Percentiles rank a stretch among this genome's conserved stretches.
phyloP scores from a whole-genome alignment of 2,888 invertebrate species.

The Diarsia mendica region DNA sequence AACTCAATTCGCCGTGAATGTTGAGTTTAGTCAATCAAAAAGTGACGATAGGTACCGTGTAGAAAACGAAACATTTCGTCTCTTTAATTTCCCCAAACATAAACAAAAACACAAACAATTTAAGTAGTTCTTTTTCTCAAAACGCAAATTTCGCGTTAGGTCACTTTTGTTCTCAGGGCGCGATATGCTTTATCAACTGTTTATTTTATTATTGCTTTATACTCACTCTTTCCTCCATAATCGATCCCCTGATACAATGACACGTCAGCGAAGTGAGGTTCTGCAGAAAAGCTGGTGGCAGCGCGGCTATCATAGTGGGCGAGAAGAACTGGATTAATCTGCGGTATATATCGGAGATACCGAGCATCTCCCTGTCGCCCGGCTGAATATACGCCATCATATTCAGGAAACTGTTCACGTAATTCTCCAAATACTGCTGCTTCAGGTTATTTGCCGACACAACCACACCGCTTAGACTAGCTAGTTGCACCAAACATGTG shows the following conservation, averaged over 20 bases:
- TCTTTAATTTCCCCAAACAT: too few species aligned
- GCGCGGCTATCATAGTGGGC: conserved; percentile 81
- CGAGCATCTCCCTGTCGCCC: conserved; percentile 84
- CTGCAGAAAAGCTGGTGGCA: conserved; percentile 84
- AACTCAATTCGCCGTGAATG: too few species aligned
- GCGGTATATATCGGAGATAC: conserved; percentile 86
- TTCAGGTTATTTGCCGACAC: conserved; percentile 81
- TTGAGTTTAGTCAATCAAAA: too few species aligned
- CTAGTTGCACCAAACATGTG: conserved; percentile 95
- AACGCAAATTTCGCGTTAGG: too few species aligned
- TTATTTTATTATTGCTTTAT: conserved; percentile 1
- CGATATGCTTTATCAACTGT: background rate
- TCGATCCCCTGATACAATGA: conserved; percentile 85
- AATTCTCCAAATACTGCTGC: conserved; percentile 86
- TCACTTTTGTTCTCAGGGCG: too few species aligned
- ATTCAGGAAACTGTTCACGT: conserved; percentile 85
- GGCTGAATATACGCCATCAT: conserved; percentile 86
- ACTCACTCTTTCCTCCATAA: conserved; percentile 87
- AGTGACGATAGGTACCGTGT: too few species aligned
- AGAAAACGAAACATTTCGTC: too few species aligned
- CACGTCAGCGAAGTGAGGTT: conserved; percentile 85
- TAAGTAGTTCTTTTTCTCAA: too few species aligned
- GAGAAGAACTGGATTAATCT: conserved; percentile 86
- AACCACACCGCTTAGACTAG: conserved; percentile 85
- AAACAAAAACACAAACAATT: too few species aligned